Evolutionary conservation across 2,888 invertebrate species (phyloP).

Genomic region (Sinodicranocentrus sp.): DNA sequence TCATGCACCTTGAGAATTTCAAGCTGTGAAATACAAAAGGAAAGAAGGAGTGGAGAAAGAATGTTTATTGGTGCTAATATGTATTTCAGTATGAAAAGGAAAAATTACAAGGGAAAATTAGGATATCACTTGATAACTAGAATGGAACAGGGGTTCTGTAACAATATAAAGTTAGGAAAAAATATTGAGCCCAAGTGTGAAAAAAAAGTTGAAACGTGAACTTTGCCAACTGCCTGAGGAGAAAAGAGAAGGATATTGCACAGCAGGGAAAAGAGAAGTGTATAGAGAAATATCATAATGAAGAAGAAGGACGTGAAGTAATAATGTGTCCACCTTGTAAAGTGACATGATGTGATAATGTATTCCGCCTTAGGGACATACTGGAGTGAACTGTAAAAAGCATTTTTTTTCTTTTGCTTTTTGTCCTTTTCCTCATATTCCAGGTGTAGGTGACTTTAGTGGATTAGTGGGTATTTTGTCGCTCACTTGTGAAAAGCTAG

Average conservation of each 20-base stretch:
- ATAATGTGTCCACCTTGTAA: conserved; percentile 45
- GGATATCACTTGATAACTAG: conserved; percentile 9
- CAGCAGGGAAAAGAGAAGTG: conserved; percentile 23
- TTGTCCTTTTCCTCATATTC: not conserved
- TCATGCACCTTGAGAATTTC: conserved; percentile 22
- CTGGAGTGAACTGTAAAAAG: not conserved
- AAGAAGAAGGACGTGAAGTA: conserved; percentile 31
- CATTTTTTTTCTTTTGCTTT: not conserved
- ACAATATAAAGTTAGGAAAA: conserved; percentile 6
- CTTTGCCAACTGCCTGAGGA: conserved; percentile 50
- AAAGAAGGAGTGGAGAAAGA: too few relatives aligned
- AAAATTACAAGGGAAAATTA: not conserved
- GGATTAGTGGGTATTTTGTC: too few relatives aligned
- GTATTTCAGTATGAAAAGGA: not conserved
- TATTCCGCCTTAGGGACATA: conserved; percentile 46
- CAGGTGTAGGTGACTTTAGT: too few relatives aligned
- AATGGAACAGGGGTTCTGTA: conserved; percentile 2
- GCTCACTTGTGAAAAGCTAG: too few relatives aligned
- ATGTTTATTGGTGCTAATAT: not conserved
- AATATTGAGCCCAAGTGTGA: conserved; percentile 27
- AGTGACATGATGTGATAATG: conserved; percentile 60
- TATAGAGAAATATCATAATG: conserved; percentile 26
- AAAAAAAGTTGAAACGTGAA: conserved; percentile 37
- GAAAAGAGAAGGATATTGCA: conserved; percentile 13
- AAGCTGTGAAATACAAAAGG: too few relatives aligned